A percentile compares a stretch with the other conserved stretches of the same genome.
phyloP scores from a whole-genome alignment of 2,113 vertebrate species.

The Empidonax alnorum region DNA sequence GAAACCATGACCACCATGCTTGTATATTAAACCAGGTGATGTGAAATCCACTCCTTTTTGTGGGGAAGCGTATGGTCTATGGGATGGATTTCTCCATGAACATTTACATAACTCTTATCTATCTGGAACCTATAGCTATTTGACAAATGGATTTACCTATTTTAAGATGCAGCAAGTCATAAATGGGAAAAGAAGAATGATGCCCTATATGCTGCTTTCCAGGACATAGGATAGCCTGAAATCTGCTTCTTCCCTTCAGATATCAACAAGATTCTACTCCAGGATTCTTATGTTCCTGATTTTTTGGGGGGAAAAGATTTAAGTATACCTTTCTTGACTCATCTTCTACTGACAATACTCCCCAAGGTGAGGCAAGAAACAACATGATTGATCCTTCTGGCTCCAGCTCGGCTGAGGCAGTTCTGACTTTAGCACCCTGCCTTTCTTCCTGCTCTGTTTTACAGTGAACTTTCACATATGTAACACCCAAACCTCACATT shows the following conservation, averaged over 20 bases:
- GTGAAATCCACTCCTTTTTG: neutral
- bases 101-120: neutral
- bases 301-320: neutral
- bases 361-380: conserved; percentile 47
- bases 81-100: neutral
- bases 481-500: neutral
- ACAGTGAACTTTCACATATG: neutral
- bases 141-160: neutral
- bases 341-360: conserved; percentile 27
- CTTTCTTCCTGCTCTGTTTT: neutral
- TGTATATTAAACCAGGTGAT: neutral
- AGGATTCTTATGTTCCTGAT: neutral
- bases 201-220: neutral
- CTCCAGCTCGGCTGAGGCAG: conserved; percentile 37
- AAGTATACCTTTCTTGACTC: conserved; percentile 28
- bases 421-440: conserved; percentile 16
- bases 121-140: neutral
- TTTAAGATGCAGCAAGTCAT: neutral
- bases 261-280: conserved; percentile 21
- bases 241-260: conserved; percentile 23
- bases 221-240: conserved; percentile 7
- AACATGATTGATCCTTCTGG: conserved; percentile 54
- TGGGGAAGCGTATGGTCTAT: neutral
- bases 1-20: neutral
- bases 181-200: neutral